Evolutionary conservation across 1,140 invertebrate species (phyloP), one percentile per base, ranked within the genome.

Genomic region (Aradophagus sp.): DNA sequence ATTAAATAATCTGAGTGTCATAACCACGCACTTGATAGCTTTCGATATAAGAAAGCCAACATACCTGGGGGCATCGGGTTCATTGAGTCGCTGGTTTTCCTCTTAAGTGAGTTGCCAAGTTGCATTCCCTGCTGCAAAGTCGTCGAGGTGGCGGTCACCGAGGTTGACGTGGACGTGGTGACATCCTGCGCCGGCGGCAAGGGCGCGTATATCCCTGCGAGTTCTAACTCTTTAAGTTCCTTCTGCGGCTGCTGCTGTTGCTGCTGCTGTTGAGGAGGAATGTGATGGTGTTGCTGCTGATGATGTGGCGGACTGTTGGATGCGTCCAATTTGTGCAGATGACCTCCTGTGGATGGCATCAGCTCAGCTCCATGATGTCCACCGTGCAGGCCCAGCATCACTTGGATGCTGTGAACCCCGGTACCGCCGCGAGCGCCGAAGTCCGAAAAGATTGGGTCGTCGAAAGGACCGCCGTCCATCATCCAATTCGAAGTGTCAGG

Each of bases 381-480:
- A 6, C 86, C 83, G 62, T 89, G 89, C 7, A 90, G 82, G 1
- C 91, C 92, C 20, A 94, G 84, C 90, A 94, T 93, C 61, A 93
- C 91, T 76, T 92, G 89, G 41, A 90, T 90, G 50, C 88, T 89
- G 75, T 90, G 89, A 38, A 89, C 88, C 8, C 87, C 86, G 5
- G 83, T 75, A 8, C 84, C 85, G 42, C 88, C 86, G 23, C 90
- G 88, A 63, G 88, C 89, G 26, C 89, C 85, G 79, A 93, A 93
- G 76, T 94, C 91, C 55, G 87, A 86, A 77, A 93, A 93, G 73
- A 91, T 90, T 68, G 91, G 89, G 78, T 93, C 92, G 75, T 93
- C 92, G 83, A 92, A 93, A 17, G 89, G 87, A 35, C 88, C 88
- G 74, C 91, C 90, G 79, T 93, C 92, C 91, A 93, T 93, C 23